These are phyloP conservation scores for Pluvianellus socialis DNA, from an alignment of 2,113 vertebrate species.

Conservation along the genomic window DNA sequence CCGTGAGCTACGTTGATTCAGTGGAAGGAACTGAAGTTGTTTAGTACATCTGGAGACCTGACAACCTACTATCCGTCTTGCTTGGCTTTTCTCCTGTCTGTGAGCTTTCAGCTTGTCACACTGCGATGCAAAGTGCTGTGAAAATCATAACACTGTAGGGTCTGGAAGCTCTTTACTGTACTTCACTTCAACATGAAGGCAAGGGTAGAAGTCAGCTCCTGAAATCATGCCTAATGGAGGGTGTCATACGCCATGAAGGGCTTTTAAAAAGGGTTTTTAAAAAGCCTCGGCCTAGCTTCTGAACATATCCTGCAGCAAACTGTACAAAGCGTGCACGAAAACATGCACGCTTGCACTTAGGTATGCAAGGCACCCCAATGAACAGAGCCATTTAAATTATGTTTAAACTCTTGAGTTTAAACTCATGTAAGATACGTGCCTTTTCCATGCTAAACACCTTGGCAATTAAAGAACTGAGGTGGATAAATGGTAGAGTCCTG, in stretches of 20 bases:
- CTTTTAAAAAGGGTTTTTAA: too few relatives aligned
- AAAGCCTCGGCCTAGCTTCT: not conserved
- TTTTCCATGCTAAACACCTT: not conserved
- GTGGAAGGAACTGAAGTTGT: not conserved
- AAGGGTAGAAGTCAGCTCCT: not conserved
- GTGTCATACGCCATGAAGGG: not conserved
- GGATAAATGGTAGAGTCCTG: not conserved
- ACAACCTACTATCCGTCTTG: not conserved
- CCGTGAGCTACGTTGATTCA: fast-evolving
- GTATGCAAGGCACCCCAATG: not conserved
- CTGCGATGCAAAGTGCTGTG: fast-evolving
- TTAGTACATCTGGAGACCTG: not conserved
- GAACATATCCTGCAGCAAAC: not conserved
- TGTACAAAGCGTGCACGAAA: not conserved
- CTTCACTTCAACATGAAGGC: not conserved
- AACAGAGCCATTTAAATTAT: not conserved
- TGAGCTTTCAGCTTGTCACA: not conserved
- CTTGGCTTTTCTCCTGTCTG: not conserved
- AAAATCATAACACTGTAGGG: not conserved
- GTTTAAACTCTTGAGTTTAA: not conserved
- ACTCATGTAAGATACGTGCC: not conserved
- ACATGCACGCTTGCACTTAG: not conserved
- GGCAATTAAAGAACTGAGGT: not conserved
- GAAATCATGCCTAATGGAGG: not conserved
- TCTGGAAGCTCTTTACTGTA: not conserved